Base-by-base conservation (phyloP, 1,140 invertebrate species). In the Cotesia chilonis region DNA sequence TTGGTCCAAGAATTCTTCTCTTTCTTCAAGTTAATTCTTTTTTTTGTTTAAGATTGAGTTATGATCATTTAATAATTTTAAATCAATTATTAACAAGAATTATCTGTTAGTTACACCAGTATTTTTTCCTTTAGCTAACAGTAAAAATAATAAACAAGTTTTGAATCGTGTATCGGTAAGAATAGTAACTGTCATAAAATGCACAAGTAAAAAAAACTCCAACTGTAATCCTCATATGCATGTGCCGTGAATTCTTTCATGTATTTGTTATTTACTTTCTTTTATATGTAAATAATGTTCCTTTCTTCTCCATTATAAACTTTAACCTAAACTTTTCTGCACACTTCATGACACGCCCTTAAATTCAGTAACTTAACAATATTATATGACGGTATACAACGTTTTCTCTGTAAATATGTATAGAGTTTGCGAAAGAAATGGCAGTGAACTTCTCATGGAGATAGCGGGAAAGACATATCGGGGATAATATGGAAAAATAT, bases 361-460 rank as follows among this genome's bases (percentile, higher is more conserved):
- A 80, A 83, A 80, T 79, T 78, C 78, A 80, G 77, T 79, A 82
- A 81, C 78, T 82, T 82, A 80, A 77, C 70, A 76, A 82, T 81
- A 75, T 82, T 82, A 82, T 79, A 82, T 79, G 80, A 79, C 77
- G 70, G 72, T 77, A 67, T 71, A 71, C 64, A 67, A 75, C 63
- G 28, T 17, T 68, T 51, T 41, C 51, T 35, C 9, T 54, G 35
- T n/a, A 37, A 5, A 41, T 28, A 70, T 28, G 28, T 28, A 28
- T 67, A 73, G 77, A 74, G 67, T 67, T 69, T 28, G 74, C 69
- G 70, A 69, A 72, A 17, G 68, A 75, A 76, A 71, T 57, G 74
- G 74, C 35, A 28, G 5, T 4, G 17, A 61, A 35, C 10, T 9
- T 47, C 41, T 59, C 17, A 20, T 59, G 28, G 17, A 59, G 57